These are phyloP conservation scores for Cercocebus atys DNA, from an alignment of 2,113 vertebrate genomes.

Conservation along the genomic window DNA sequence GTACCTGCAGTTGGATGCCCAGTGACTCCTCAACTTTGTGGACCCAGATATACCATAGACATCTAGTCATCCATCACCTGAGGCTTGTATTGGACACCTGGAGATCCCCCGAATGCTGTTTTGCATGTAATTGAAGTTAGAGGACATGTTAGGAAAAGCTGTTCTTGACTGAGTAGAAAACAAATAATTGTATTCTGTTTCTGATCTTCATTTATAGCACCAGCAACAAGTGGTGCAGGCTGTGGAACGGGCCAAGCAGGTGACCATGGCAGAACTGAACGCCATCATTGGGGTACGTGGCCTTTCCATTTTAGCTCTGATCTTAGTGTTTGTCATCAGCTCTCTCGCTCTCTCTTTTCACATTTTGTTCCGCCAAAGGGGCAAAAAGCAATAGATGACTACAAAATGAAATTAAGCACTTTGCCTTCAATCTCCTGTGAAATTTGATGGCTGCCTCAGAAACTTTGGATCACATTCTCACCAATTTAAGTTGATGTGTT, in stretches of 20 bases:
- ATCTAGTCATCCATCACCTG: neutral
- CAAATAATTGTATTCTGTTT: slow-evolving; percentile 87
- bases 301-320: slow-evolving; percentile 92
- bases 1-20: neutral
- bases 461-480: slow-evolving; percentile 41
- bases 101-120: slow-evolving; percentile 66
- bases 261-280: slow-evolving; percentile 99
- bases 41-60: neutral
- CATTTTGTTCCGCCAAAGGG: slow-evolving; percentile 44
- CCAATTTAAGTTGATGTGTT: neutral
- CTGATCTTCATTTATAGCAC: slow-evolving; percentile 91
- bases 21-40: neutral
- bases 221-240: slow-evolving; percentile 99
- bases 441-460: slow-evolving; percentile 54
- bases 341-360: slow-evolving; percentile 83
- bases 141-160: slow-evolving; percentile 69
- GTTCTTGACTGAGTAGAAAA: slow-evolving; percentile 81
- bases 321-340: slow-evolving; percentile 85
- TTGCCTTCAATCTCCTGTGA: slow-evolving; percentile 50
- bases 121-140: slow-evolving; percentile 75
- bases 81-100: slow-evolving; percentile 25
- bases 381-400: slow-evolving; percentile 51
- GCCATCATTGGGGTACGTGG: slow-evolving; percentile 99
- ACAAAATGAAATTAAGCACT: slow-evolving; percentile 55
- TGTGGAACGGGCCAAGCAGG: slow-evolving; percentile 98